Evolutionary conservation across 2,797 vertebrate species (phyloP).

Genomic region (Spea hammondii): DNA sequence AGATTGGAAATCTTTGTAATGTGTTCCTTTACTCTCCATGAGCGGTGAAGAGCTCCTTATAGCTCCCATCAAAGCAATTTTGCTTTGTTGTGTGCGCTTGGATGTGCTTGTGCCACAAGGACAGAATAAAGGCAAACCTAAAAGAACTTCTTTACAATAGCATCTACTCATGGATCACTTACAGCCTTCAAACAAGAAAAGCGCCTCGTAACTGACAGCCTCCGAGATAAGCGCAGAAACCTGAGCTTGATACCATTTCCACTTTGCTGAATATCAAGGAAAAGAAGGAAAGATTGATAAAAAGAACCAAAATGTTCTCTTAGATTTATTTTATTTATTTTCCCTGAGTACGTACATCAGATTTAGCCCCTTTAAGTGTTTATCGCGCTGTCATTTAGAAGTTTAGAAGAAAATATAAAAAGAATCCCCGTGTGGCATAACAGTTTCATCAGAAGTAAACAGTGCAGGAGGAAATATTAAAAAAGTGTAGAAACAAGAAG

Average conservation of each 20-base stretch:
- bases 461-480: no score
- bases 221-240: slow-evolving; percentile 62
- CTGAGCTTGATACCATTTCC: slow-evolving; percentile 62
- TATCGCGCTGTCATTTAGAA: no score
- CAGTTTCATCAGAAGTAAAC: no score
- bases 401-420: no score
- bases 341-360: no score
- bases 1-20: slow-evolving; percentile 17
- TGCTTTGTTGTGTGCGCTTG: slow-evolving; percentile 54
- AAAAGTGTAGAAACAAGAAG: no score
- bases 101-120: slow-evolving; percentile 34
- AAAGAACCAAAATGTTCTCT: background rate
- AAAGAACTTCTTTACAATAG: slow-evolving; percentile 55
- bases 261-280: slow-evolving; percentile 55
- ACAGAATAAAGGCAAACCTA: slow-evolving; percentile 58
- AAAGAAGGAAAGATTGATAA: slow-evolving; percentile 53
- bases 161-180: slow-evolving; percentile 55
- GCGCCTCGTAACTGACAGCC: slow-evolving; percentile 60
- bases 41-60: slow-evolving; percentile 55
- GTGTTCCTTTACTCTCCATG: slow-evolving; percentile 31
- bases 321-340: background rate
- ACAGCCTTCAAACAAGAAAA: slow-evolving; percentile 59
- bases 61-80: slow-evolving; percentile 48
- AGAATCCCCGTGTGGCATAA: no score
- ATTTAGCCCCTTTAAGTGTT: no score